These are phyloP conservation scores for Drosophila subsilvestris DNA, from an alignment of 2,888 invertebrate genomes.

Conservation along the genomic window DNA sequence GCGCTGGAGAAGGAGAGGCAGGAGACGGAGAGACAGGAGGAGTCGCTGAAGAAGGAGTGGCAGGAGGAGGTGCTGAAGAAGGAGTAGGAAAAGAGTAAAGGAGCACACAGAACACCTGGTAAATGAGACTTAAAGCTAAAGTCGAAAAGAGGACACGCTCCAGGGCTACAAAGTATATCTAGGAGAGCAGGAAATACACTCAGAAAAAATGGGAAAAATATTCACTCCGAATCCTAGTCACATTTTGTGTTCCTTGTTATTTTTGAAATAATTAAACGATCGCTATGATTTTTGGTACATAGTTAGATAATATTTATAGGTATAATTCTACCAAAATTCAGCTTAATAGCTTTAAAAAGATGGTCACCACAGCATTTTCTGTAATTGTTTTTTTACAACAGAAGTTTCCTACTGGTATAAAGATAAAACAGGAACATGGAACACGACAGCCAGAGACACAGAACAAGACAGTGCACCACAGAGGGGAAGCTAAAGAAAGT, in stretches of 20 bases:
- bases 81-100: not conserved
- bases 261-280: not conserved
- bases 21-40: not conserved
- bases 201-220: not conserved
- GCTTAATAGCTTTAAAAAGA: not conserved
- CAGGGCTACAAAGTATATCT: not conserved
- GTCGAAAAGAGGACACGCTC: constrained; percentile 4
- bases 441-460: not conserved
- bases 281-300: not conserved
- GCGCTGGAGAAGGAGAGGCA: not conserved
- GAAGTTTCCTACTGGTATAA: not conserved
- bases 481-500: not conserved
- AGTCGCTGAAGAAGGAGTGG: not conserved
- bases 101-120: constrained; percentile 52
- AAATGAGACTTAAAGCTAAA: constrained; percentile 55
- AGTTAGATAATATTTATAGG: not conserved
- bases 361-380: not conserved
- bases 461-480: constrained; percentile 4
- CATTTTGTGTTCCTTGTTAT: not conserved
- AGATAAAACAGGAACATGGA: not conserved
- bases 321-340: not conserved
- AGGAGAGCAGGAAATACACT: constrained; percentile 23
- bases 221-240: too few species aligned
- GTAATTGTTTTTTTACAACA: not conserved
- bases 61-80: not conserved